Conservation (phyloP, 2,113 vertebrate species). For the Eclectus roratus region DNA sequence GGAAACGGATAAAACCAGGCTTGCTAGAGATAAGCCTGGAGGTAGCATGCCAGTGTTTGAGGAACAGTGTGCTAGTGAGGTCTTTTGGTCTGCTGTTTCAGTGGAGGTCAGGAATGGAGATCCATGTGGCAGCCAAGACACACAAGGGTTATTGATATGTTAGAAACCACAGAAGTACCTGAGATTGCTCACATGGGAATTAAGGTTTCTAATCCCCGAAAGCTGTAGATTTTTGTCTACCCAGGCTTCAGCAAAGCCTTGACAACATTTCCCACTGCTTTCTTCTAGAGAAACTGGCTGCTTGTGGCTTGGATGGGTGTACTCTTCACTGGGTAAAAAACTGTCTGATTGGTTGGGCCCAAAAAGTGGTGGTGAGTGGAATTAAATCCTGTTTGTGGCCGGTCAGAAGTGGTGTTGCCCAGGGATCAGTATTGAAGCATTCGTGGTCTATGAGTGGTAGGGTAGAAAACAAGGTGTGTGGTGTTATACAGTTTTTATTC, state of each 20-base stretch:
- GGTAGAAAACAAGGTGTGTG: background rate
- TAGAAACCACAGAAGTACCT: background rate
- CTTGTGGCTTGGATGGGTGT: background rate
- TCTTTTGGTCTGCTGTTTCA: background rate
- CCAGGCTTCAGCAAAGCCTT: background rate
- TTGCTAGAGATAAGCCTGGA: background rate
- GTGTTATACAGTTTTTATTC: background rate
- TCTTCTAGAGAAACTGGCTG: background rate
- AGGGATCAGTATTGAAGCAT: background rate
- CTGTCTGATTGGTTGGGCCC: background rate
- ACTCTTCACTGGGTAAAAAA: background rate
- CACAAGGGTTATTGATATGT: too few species aligned
- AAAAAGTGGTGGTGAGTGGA: background rate
- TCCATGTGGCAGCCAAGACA: background rate
- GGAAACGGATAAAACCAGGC: background rate
- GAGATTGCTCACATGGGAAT: background rate
- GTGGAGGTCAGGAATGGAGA: background rate
- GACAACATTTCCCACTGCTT: background rate
- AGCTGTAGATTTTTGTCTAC: background rate
- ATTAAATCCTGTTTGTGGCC: background rate
- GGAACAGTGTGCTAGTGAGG: fast-evolving
- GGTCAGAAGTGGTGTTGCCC: background rate
- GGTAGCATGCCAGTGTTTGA: background rate
- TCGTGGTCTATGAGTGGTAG: background rate
- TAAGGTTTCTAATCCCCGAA: background rate